Evolutionary conservation across 2,113 vertebrate genomes (phyloP).

Genomic region (Neodontobutis hainanensis): DNA sequence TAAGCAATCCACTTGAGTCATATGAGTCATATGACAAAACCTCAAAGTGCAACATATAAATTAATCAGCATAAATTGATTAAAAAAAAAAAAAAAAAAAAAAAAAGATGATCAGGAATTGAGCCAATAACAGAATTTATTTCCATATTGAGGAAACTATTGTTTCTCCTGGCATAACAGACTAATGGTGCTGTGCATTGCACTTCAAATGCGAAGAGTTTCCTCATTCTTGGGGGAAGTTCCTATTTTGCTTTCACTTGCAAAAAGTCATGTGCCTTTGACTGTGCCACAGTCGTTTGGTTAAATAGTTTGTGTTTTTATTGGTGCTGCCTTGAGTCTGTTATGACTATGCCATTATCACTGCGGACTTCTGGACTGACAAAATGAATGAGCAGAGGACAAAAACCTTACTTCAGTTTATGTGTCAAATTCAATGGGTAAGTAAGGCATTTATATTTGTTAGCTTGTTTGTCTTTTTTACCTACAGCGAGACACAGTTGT

Average conservation of each 20-base stretch:
- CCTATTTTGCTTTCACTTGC: background rate
- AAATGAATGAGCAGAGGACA: constrained; percentile 29
- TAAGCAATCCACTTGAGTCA: too few species aligned
- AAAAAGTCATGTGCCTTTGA: background rate
- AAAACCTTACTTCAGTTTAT: constrained; percentile 27
- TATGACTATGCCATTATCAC: background rate
- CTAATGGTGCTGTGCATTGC: too few species aligned
- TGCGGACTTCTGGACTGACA: constrained; percentile 13
- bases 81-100: too few species aligned
- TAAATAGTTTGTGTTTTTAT: background rate
- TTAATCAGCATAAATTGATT: too few species aligned
- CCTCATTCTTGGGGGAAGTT: constrained; percentile 24
- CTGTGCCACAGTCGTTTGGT: background rate
- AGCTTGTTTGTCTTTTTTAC: background rate
- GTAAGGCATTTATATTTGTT: constrained; percentile 11
- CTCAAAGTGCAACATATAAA: too few species aligned
- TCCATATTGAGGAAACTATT: too few species aligned
- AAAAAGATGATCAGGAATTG: too few species aligned
- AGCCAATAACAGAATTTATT: too few species aligned
- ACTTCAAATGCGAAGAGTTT: background rate
- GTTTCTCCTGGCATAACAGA: background rate
- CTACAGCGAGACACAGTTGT: background rate
- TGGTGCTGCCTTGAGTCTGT: background rate
- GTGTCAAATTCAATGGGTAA: constrained; percentile 64
- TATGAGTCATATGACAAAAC: too few species aligned